Evolutionary conservation across 2,797 vertebrate species (phyloP), one percentile per base, ranked within the genome.

Genomic region (Poecilia wingei): DNA sequence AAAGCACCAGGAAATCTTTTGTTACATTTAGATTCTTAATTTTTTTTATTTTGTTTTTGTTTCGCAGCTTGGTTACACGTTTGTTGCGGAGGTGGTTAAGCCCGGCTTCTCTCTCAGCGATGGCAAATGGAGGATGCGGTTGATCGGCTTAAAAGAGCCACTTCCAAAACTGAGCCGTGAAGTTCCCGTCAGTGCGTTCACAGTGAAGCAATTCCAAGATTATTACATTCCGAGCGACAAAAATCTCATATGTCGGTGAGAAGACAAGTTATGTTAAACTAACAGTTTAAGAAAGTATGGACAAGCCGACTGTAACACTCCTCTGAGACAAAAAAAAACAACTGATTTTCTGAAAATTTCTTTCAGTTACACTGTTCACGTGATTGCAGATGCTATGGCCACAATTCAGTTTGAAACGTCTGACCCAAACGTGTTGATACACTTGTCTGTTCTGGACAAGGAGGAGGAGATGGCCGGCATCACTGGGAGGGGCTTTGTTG

Each of bases 341-440:
- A 5, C 25, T 13, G 36, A 13, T 82, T 0, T 72, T 80, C 47
- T 71, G 1, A 64, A 78, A 59, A 20, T 2, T 80, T 81, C 80
- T 53, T 31, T 77, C 84, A 98, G 96, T 80, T 97, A 96, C 85
- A 81, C 57, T 16, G 91, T 97, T 84, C 95, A 96, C 88, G 95
- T 93, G 47, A 79, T 88, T 8, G 66, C 78, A 2, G 91, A 96
- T 6, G 90, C 93, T 77, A 20, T 92, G 31, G 94, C 93, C 83
- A 98, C 98, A 0, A 72, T 99, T 84, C 97, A 98, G 16, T 93
- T 97, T 64, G 94, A 97, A 85, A 96, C 96, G 0, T 98, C 97
- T 72, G 96, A 96, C 64, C 84, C 92, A n/a, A 95, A 97, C 25
- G 96, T 93, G 0, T 87, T 94, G 72, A 84, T 99, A 88, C 96